These are phyloP conservation scores for Xestoiulus laeticollis DNA, from an alignment of 2,888 invertebrate species.

Conservation along the genomic window DNA sequence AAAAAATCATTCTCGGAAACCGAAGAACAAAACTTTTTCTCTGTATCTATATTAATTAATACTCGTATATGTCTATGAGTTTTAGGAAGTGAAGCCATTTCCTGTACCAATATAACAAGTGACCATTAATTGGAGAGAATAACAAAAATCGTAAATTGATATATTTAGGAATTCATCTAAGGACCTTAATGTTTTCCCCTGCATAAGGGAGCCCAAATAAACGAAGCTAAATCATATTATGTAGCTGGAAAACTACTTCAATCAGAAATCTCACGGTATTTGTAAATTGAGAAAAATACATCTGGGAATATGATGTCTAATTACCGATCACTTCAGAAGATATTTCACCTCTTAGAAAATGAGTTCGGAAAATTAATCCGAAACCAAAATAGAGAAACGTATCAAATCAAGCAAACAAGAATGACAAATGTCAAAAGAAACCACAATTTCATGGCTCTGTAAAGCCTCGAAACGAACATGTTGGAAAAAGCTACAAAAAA, in stretches of 20 bases:
- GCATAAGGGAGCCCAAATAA: no score
- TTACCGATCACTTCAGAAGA: not conserved
- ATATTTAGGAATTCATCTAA: not conserved
- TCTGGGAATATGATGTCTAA: not conserved
- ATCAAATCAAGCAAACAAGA: not conserved
- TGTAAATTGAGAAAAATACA: not conserved
- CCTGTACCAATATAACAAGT: not conserved
- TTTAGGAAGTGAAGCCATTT: not conserved
- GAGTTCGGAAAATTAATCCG: not conserved
- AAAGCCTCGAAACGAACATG: not conserved
- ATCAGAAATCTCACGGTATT: not conserved
- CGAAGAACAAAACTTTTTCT: not conserved
- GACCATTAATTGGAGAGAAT: not conserved
- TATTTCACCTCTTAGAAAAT: not conserved
- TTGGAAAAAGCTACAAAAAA: not conserved
- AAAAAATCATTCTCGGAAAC: not conserved
- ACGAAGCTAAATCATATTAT: no score
- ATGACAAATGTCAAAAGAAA: not conserved
- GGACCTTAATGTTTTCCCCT: no score
- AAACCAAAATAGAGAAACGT: constrained; percentile 21
- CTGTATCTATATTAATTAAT: no score
- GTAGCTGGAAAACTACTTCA: not conserved
- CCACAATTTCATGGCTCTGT: not conserved
- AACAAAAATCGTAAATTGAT: not conserved
- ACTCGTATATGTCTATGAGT: not conserved